Conservation (phyloP, 2,113 vertebrate species). For the Leptobrachium leishanense region DNA sequence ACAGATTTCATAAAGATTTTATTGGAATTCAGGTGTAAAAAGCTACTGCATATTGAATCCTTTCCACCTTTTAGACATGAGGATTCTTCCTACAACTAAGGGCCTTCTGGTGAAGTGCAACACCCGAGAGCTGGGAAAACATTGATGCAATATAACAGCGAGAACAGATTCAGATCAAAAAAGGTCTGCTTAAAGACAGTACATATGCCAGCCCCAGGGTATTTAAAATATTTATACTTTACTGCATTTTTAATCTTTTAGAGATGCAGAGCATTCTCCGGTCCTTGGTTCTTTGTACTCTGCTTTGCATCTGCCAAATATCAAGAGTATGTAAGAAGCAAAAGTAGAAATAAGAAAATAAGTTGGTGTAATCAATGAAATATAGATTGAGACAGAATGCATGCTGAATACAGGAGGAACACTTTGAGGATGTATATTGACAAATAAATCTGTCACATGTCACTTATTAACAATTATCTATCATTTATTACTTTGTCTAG, state of each 20-base stretch:
- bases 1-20: too few relatives aligned
- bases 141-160: slow-evolving; percentile 49
- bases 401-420: too few relatives aligned
- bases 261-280: slow-evolving; percentile 55
- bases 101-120: slow-evolving; percentile 27
- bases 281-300: slow-evolving; percentile 46
- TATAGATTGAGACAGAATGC: neutral
- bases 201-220: slow-evolving; percentile 67
- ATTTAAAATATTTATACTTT: slow-evolving; percentile 78
- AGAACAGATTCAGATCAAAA: slow-evolving; percentile 72
- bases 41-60: neutral
- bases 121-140: slow-evolving; percentile 29
- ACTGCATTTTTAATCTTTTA: slow-evolving; percentile 72
- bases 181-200: slow-evolving; percentile 68
- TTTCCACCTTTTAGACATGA: slow-evolving; percentile 25
- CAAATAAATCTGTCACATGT: too few relatives aligned
- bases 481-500: too few relatives aligned
- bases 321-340: slow-evolving; percentile 9
- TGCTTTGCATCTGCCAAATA: slow-evolving; percentile 16
- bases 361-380: neutral
- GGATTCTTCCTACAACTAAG: slow-evolving; percentile 17
- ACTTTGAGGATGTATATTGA: too few relatives aligned
- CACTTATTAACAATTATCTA: too few relatives aligned
- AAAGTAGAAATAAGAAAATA: neutral
- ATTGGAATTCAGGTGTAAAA: neutral